Percentiles rank a stretch among this genome's conserved stretches.
phyloP scores from a whole-genome alignment of 2,797 vertebrate species.

The Eidolon dupreanum region DNA sequence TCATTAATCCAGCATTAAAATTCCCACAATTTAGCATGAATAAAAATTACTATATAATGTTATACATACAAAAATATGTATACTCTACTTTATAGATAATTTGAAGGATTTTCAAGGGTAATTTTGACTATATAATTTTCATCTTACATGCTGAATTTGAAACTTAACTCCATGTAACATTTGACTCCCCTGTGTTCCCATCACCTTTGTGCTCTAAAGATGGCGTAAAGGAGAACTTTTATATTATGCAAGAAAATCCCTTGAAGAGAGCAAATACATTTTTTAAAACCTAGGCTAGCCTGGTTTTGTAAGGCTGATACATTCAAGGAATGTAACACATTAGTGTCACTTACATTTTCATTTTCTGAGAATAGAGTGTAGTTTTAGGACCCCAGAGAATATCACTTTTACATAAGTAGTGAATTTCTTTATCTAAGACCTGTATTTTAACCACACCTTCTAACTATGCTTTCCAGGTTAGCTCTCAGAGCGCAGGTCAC shows the following conservation, averaged over 20 bases:
- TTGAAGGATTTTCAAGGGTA: constrained; percentile 37
- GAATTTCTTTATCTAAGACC: constrained; percentile 32
- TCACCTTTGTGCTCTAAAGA: background rate
- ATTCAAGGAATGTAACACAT: constrained; percentile 30
- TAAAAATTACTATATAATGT: constrained; percentile 49
- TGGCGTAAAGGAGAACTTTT: constrained; percentile 38
- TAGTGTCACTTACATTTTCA: constrained; percentile 49
- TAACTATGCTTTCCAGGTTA: constrained; percentile 8
- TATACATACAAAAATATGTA: constrained; percentile 6
- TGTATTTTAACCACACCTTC: constrained; percentile 27
- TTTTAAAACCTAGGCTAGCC: background rate
- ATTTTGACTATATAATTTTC: constrained; percentile 47
- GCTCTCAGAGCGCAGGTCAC: background rate
- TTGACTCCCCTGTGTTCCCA: background rate
- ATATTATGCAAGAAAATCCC: background rate
- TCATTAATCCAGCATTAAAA: constrained; percentile 7
- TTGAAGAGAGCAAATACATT: constrained; percentile 31
- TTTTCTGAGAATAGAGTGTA: constrained; percentile 57
- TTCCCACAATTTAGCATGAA: background rate
- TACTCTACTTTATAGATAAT: constrained; percentile 35
- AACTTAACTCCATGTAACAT: background rate
- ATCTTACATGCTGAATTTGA: constrained; percentile 33
- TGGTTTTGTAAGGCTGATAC: constrained; percentile 33
- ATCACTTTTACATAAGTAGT: constrained; percentile 13
- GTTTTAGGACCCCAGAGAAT: constrained; percentile 33